These are phyloP conservation scores for Urocolius indicus DNA, from an alignment of 2,113 vertebrate species.

Conservation along the genomic window DNA sequence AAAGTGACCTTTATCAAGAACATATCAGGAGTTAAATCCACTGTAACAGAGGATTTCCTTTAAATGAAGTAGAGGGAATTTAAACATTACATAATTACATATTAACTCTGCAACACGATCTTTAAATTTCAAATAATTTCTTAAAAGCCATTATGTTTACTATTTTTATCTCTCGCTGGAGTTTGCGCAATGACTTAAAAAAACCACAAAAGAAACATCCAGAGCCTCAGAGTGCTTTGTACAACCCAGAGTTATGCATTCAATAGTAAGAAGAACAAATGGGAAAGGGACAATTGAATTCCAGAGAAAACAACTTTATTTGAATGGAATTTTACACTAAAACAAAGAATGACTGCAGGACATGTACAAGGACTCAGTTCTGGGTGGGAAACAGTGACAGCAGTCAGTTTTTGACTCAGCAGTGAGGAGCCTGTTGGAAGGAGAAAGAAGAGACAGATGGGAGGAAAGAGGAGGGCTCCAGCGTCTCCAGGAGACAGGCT, in stretches of 20 bases:
- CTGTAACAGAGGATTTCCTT: neutral
- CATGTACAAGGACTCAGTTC: neutral
- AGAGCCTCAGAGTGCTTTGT: neutral
- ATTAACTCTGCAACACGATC: neutral
- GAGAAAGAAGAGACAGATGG: neutral
- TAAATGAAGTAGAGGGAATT: neutral
- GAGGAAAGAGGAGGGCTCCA: neutral
- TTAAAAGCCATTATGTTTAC: neutral
- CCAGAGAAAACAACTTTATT: neutral
- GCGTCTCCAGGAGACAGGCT: neutral
- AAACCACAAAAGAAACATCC: conserved; percentile 4
- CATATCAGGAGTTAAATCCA: neutral
- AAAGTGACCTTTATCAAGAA: neutral
- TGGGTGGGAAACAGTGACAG: neutral
- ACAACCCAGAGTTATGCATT: neutral
- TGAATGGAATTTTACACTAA: neutral
- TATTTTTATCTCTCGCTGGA: neutral
- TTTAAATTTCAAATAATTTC: neutral
- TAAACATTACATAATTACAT: neutral
- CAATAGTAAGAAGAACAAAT: neutral
- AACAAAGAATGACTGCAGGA: neutral
- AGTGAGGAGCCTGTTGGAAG: neutral
- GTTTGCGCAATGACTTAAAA: neutral
- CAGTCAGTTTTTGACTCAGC: neutral
- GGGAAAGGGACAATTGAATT: neutral